Conservation (phyloP, 2,797 vertebrate species). For the Antennarius maculatus region DNA sequence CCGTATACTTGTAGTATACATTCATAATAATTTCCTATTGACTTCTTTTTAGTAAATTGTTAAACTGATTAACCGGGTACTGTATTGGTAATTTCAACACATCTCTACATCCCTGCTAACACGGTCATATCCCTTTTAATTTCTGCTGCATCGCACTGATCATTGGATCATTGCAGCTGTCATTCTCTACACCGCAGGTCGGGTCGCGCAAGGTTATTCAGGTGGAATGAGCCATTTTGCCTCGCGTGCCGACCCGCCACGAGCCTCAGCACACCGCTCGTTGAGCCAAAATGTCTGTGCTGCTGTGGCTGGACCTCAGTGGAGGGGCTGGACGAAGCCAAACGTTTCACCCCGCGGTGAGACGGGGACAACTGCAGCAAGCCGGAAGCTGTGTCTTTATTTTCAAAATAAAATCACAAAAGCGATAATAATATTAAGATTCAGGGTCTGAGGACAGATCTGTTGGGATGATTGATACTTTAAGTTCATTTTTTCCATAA, state of each 20-base stretch:
- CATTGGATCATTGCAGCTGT: constrained; percentile 38
- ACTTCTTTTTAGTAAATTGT: not conserved
- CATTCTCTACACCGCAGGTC: not conserved
- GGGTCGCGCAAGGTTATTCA: constrained; percentile 67
- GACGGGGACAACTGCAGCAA: not conserved
- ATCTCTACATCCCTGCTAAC: constrained; percentile 20
- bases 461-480: no score
- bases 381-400: constrained; percentile 22
- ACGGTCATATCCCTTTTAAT: constrained; percentile 35
- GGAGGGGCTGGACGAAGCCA: constrained; percentile 30
- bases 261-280: constrained; percentile 27
- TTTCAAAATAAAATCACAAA: constrained; percentile 38
- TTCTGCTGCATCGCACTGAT: constrained; percentile 56
- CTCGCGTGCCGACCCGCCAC: constrained; percentile 55
- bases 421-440: not conserved
- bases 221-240: constrained; percentile 67
- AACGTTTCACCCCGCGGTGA: not conserved
- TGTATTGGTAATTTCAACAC: constrained; percentile 18
- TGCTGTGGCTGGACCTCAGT: constrained; percentile 43
- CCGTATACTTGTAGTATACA: no score
- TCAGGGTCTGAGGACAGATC: not conserved
- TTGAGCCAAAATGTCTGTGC: constrained; percentile 75
- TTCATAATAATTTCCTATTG: no score
- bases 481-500: no score
- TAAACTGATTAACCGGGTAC: not conserved